These are phyloP conservation scores for Hormaphis cornu DNA, from an alignment of 1,140 invertebrate genomes.

Conservation along the genomic window DNA sequence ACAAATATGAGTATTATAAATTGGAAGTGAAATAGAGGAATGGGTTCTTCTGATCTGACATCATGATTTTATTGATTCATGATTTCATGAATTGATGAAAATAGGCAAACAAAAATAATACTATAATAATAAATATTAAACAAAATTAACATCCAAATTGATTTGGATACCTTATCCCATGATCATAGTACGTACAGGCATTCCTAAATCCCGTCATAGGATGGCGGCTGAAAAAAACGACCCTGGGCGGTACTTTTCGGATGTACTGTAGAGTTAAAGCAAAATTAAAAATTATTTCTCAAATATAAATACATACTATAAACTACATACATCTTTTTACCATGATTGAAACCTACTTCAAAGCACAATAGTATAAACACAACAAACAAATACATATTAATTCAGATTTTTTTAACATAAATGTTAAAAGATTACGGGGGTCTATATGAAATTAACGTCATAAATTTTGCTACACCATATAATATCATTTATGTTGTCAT, in stretches of 20 bases:
- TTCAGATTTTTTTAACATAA: too few relatives aligned
- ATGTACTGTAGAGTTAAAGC: constrained; percentile 29
- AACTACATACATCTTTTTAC: neutral
- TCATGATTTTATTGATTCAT: too few relatives aligned
- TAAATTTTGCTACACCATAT: too few relatives aligned
- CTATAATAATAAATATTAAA: neutral
- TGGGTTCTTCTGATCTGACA: neutral
- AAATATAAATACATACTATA: neutral
- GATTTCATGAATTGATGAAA: constrained; percentile 1
- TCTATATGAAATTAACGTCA: too few relatives aligned
- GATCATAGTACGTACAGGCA: constrained; percentile 25
- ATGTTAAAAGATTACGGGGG: too few relatives aligned
- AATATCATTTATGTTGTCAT: too few relatives aligned
- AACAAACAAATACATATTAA: too few relatives aligned
- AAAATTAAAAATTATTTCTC: constrained; percentile 25
- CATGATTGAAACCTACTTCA: neutral
- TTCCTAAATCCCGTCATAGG: constrained; percentile 27
- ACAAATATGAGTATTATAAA: neutral
- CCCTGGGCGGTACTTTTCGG: constrained; percentile 25
- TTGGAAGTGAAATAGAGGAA: neutral
- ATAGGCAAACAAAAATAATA: neutral
- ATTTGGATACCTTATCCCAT: constrained; percentile 1
- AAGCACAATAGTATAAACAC: neutral
- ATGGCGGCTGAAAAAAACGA: constrained; percentile 27
- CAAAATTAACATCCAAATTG: constrained; percentile 16